A percentile compares a stretch with the other conserved stretches of the same genome.
phyloP scores from a whole-genome alignment of 2,113 vertebrate genomes.

The Sebastes fasciatus region DNA sequence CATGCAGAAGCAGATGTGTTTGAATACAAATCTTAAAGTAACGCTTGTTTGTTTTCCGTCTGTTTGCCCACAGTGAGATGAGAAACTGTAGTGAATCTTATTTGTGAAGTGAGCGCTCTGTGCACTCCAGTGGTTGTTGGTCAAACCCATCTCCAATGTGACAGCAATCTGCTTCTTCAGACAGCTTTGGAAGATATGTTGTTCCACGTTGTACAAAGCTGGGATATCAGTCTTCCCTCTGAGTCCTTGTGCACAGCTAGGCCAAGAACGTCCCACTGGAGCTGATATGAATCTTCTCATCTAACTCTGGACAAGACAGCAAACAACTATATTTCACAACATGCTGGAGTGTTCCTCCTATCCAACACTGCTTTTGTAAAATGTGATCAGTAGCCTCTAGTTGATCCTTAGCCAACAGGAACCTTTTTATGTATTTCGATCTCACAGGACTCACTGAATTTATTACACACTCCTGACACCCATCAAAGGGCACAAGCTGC shows the following conservation, averaged over 20 bases:
- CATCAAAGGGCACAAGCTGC: conserved; percentile 17
- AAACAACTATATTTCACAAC: conserved; percentile 17
- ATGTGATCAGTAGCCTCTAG: conserved; percentile 28
- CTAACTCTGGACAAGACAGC: conserved; percentile 9
- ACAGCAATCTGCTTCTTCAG: conserved; percentile 7
- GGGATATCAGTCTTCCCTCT: neutral
- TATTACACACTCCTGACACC: conserved; percentile 1
- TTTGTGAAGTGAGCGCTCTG: conserved; percentile 7
- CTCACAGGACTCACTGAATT: conserved; percentile 15
- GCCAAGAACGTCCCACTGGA: conserved; percentile 1
- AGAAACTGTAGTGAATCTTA: neutral
- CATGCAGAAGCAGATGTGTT: neutral
- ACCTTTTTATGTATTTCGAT: neutral
- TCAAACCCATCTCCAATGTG: neutral
- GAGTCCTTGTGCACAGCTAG: neutral
- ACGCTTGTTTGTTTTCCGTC: neutral
- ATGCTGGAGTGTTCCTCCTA: neutral
- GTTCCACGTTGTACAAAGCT: neutral
- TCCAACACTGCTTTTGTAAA: conserved; percentile 7
- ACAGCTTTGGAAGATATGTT: conserved; percentile 22
- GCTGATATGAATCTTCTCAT: conserved; percentile 9
- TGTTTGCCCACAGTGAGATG: neutral
- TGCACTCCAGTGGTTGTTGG: neutral
- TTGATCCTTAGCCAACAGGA: neutral
- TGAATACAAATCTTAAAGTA: neutral